Base-by-base conservation (phyloP, 2,113 vertebrate genomes). In the Paramormyrops kingsleyae region DNA sequence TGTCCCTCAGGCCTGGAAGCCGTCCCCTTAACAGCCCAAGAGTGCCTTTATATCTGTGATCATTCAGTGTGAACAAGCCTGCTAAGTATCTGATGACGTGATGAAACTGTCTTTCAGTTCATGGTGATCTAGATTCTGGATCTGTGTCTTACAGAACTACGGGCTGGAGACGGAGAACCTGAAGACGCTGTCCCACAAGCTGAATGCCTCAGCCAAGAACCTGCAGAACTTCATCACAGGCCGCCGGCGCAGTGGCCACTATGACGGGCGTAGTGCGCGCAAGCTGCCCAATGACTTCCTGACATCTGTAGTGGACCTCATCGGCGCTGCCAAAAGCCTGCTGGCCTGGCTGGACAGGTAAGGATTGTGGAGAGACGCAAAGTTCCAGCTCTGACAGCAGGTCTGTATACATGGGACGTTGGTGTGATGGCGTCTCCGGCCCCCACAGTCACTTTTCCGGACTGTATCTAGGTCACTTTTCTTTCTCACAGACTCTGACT, bases 81-180 rank as follows among this genome's bases (percentile, higher is more conserved):
- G 62, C n/a, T 10, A 12, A 66, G 9, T 66, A 66, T 66, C n/a
- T 66, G 62, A 83, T 44, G 77, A 83, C 21, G 12, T 52, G 85
- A 52, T 53, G 27, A 53, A 53, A 87, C 19, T 42, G 35, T 42
- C 31, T 80, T 1, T 42, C 35, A 17, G 74, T 8, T 80, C 74
- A 19, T 19, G 17, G 6, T 19, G 74, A 39, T 77, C 5, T 10
- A 13, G 50, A 21, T 31, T 13, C 47, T 21, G 24, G 10, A 31
- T 21, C 50, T 93, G 89, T 39, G 15, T 59, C 44, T n/a, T 90
- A 5, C 90, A 99, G 99, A 99, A 99, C 95, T 99, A 99, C 83
- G 98, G 99, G 87, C 96, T 99, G 88, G 99, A 99, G 95, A 99
- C 98, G 0, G 99, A 99, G 90, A 99, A 97, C 70, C 97, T 99